A percentile compares a stretch with the other conserved stretches of the same genome.
Evolutionary conservation across 1,140 invertebrate species (phyloP).

Genomic region (Papilio polyxenes): DNA sequence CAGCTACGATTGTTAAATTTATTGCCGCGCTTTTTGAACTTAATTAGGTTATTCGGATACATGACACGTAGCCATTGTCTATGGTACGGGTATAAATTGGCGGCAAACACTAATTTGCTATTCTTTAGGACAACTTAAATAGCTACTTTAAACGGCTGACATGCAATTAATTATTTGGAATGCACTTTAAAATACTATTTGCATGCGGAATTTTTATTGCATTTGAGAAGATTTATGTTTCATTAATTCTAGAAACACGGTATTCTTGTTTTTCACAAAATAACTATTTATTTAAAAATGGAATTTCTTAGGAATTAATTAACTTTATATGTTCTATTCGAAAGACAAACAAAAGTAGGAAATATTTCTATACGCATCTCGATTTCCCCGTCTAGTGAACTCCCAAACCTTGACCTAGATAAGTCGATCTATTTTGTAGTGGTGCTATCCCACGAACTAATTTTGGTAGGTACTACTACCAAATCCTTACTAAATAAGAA

Average conservation of each 20-base stretch:
- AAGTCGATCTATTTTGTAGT: neutral
- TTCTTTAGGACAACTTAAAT: slow-evolving; percentile 23
- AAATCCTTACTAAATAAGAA: too few species aligned
- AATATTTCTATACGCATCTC: too few species aligned
- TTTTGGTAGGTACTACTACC: too few species aligned
- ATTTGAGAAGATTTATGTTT: slow-evolving; percentile 7
- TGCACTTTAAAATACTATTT: slow-evolving; percentile 17
- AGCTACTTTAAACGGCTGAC: slow-evolving; percentile 34
- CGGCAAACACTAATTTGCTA: slow-evolving; percentile 25
- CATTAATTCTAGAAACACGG: neutral
- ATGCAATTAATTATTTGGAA: slow-evolving; percentile 34
- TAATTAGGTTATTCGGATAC: slow-evolving; percentile 32
- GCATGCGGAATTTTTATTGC: slow-evolving; percentile 26
- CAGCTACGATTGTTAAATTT: slow-evolving; percentile 28
- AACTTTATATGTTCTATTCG: too few species aligned
- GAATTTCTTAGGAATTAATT: neutral
- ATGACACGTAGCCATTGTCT: slow-evolving; percentile 31
- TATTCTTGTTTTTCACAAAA: neutral
- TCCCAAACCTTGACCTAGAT: neutral
- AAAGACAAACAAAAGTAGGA: too few species aligned
- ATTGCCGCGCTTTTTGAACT: slow-evolving; percentile 32
- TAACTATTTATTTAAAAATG: neutral
- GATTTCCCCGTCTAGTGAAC: neutral
- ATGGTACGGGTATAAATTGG: slow-evolving; percentile 35
- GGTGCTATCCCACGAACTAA: too few species aligned